Evolutionary conservation across 2,113 vertebrate genomes (phyloP).

Genomic region (human (Homo sapiens)): DNA sequence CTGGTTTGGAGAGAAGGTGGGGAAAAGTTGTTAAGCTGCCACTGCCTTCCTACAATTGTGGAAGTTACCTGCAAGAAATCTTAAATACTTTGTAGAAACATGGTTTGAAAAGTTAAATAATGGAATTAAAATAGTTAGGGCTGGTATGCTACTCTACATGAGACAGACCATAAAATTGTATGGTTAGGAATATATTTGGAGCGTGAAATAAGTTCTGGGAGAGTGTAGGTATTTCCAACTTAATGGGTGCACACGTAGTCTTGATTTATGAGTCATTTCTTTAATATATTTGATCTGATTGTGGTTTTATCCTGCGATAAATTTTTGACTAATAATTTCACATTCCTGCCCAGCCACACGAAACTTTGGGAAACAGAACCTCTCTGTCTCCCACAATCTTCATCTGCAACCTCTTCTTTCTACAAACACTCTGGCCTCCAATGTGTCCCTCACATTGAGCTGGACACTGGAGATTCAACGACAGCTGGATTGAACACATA

Average conservation of each 20-base stretch:
- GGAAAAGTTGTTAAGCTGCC: not conserved
- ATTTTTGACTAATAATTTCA: conserved; percentile 1
- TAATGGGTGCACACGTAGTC: not conserved
- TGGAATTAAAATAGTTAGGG: not conserved
- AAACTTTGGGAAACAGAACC: not conserved
- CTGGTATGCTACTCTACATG: not conserved
- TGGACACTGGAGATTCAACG: too few species aligned
- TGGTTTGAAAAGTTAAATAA: not conserved
- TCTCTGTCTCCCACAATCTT: not conserved
- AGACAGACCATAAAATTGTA: not conserved
- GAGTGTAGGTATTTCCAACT: not conserved
- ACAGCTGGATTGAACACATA: not conserved
- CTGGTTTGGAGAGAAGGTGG: not conserved
- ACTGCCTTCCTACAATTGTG: not conserved
- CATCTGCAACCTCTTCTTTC: rapidly evolving
- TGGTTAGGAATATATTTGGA: not conserved
- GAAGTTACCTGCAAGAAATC: not conserved
- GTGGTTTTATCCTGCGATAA: not conserved
- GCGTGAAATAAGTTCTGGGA: not conserved
- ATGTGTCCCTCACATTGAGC: rapidly evolving
- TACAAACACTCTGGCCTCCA: not conserved
- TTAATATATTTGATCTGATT: not conserved
- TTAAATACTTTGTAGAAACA: not conserved
- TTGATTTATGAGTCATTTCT: not conserved
- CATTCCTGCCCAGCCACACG: not conserved